These are phyloP conservation scores for Chamaedrilus cognettii DNA, from an alignment of 2,888 invertebrate genomes.

Conservation along the genomic window DNA sequence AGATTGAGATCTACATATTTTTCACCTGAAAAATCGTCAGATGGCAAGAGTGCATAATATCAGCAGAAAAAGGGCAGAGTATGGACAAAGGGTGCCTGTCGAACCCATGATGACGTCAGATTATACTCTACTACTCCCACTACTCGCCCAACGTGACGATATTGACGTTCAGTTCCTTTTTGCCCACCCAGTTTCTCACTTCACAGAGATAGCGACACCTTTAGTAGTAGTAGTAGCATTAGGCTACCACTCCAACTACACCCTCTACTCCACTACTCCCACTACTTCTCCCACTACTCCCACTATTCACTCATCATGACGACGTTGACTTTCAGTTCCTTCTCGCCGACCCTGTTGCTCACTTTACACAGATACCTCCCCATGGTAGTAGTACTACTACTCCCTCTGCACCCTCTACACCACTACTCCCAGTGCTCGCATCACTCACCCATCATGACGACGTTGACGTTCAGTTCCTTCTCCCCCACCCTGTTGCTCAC, in stretches of 20 bases:
- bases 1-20: too few relatives aligned
- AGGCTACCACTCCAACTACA: too few relatives aligned
- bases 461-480: constrained; percentile 14
- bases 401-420: too few relatives aligned
- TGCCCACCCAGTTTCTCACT: constrained; percentile 24
- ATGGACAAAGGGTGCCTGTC: too few relatives aligned
- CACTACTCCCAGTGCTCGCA: neutral
- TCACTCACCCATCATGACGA: constrained; percentile 19
- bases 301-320: constrained; percentile 20
- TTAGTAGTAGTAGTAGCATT: too few relatives aligned
- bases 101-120: too few relatives aligned
- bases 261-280: neutral
- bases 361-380: constrained; percentile 30
- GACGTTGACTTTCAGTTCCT: constrained; percentile 17
- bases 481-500: constrained; percentile 24
- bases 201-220: constrained; percentile 29
- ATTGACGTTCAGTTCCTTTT: constrained; percentile 14
- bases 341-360: constrained; percentile 22
- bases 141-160: constrained; percentile 14
- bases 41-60: too few relatives aligned
- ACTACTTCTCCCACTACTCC: too few relatives aligned
- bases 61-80: too few relatives aligned
- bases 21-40: too few relatives aligned
- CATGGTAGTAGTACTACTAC: neutral
- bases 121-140: neutral